Conservation (phyloP, 2,797 vertebrate genomes). For the Steatocranus sp. region DNA sequence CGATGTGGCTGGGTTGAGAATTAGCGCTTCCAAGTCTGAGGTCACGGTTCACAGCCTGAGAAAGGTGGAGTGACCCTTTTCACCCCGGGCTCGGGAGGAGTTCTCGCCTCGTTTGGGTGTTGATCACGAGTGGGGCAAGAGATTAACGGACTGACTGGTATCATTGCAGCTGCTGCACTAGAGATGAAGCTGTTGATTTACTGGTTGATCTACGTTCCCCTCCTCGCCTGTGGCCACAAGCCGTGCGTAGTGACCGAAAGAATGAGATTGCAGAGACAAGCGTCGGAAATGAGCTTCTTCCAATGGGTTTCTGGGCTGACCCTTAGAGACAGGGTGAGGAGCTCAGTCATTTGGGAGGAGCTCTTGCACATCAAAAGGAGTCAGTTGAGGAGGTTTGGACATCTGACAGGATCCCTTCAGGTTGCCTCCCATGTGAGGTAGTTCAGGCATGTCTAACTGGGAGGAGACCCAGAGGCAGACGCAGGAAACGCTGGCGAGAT, state of each 20-base stretch:
- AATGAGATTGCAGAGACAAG: not conserved
- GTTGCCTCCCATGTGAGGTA: not conserved
- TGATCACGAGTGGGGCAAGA: not conserved
- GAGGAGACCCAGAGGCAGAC: not conserved
- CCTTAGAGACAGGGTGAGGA: not conserved
- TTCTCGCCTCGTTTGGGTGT: not conserved
- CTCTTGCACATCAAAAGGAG: not conserved
- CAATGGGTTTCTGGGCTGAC: not conserved
- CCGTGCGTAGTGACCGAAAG: not conserved
- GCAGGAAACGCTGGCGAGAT: not conserved
- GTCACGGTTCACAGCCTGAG: not conserved
- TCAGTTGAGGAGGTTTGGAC: not conserved
- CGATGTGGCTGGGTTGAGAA: not conserved
- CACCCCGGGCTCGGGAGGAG: not conserved
- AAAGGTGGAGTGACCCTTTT: not conserved
- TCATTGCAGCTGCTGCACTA: not conserved
- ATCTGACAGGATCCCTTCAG: not conserved
- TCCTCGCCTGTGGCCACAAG: not conserved
- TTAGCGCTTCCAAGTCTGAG: not conserved
- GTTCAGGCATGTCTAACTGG: not conserved
- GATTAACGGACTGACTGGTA: not conserved
- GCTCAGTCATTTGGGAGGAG: not conserved
- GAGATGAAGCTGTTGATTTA: not conserved
- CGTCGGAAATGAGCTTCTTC: not conserved
- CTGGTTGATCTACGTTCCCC: not conserved